phyloP scores from a whole-genome alignment of 92 coral and sea anemone genomes.

The Epizoanthus rinbou region DNA sequence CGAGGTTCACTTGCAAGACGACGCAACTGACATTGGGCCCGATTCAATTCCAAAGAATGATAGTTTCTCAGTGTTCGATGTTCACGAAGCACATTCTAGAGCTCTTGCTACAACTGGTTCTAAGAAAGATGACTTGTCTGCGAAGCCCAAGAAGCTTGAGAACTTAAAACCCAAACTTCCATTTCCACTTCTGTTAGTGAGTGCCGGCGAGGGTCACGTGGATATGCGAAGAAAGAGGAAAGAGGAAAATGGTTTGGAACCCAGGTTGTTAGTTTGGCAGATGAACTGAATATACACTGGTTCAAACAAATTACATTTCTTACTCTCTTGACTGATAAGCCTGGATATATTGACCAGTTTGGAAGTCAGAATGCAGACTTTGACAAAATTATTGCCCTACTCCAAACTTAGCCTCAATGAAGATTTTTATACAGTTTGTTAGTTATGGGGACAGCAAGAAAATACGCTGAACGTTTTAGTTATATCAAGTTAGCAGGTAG shows the following conservation, averaged over 20 bases:
- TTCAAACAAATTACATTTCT: too few species aligned
- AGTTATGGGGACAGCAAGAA: too few species aligned
- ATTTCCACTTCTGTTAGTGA: slow-evolving; percentile 87
- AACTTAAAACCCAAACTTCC: slow-evolving; percentile 81
- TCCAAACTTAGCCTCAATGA: too few species aligned
- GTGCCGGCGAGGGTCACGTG: slow-evolving; percentile 96
- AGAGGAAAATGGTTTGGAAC: slow-evolving; percentile 75
- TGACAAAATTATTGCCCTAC: too few species aligned
- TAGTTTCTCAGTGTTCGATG: slow-evolving; percentile 59
- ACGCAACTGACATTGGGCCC: background rate
- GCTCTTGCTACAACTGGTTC: slow-evolving; percentile 28
- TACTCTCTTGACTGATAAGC: too few species aligned
- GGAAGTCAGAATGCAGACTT: too few species aligned
- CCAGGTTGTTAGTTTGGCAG: slow-evolving; percentile 93
- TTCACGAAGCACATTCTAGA: slow-evolving; percentile 30
- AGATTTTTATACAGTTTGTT: too few species aligned
- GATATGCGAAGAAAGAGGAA: slow-evolving; percentile 83
- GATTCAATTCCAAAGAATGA: slow-evolving; percentile 33
- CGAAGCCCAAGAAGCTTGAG: slow-evolving; percentile 50
- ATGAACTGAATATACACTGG: slow-evolving; percentile 43
- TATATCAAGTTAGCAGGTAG: too few species aligned
- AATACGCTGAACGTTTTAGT: too few species aligned
- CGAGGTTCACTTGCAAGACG: background rate
- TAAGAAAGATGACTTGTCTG: slow-evolving; percentile 21
- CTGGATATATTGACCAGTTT: too few species aligned